Evolutionary conservation across 1,140 invertebrate species (phyloP).

Genomic region (Acromyrmex charruanus): DNA sequence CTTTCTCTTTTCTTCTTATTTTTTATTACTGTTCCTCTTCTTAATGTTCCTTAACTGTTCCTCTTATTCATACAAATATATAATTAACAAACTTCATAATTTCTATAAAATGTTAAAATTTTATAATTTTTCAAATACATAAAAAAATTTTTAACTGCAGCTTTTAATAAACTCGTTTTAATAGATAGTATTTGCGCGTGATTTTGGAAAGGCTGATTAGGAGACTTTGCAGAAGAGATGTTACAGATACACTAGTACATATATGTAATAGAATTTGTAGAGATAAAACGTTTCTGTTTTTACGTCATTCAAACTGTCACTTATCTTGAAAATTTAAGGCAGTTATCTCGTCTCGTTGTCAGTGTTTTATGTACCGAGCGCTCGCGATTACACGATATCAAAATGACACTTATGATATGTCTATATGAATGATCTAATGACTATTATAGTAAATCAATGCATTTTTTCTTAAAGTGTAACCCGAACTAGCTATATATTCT

Average conservation of each 20-base stretch:
- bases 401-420: slow-evolving; percentile 6
- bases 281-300: slow-evolving; percentile 53
- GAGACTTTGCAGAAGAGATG: slow-evolving; percentile 10
- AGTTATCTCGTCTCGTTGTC: slow-evolving; percentile 67
- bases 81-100: slow-evolving; percentile 12
- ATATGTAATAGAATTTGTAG: slow-evolving; percentile 43
- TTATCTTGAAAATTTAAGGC: slow-evolving; percentile 68
- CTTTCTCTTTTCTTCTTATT: background rate
- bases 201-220: slow-evolving; percentile 30
- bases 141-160: background rate
- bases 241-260: slow-evolving; percentile 32
- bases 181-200: background rate
- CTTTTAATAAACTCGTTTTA: background rate
- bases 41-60: background rate
- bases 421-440: background rate
- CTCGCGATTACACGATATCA: background rate
- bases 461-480: background rate
- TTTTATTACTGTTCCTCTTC: background rate
- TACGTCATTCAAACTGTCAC: slow-evolving; percentile 50
- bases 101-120: slow-evolving; percentile 37
- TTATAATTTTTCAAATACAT: background rate
- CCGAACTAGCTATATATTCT: background rate
- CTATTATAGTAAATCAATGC: slow-evolving; percentile 15
- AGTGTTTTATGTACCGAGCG: slow-evolving; percentile 24
- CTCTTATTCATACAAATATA: background rate